Conservation (phyloP, 2,797 vertebrate genomes). For the Sebastes glaucus region DNA sequence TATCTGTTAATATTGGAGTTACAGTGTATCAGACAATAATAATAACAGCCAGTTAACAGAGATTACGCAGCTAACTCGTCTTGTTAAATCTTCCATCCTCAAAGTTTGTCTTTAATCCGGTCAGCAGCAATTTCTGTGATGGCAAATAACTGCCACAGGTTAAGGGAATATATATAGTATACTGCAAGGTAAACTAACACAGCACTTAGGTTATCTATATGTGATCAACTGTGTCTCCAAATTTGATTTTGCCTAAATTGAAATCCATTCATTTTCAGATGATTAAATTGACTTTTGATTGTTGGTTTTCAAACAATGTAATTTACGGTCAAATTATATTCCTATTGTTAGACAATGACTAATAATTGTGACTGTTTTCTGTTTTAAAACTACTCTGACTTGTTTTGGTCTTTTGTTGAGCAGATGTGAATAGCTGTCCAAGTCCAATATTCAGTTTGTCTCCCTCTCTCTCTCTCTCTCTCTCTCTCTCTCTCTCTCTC, state of each 20-base stretch:
- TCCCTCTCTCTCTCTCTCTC: background rate
- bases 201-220: background rate
- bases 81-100: background rate
- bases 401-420: slow-evolving; percentile 27
- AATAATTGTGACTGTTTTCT: background rate
- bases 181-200: background rate
- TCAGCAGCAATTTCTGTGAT: background rate
- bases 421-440: background rate
- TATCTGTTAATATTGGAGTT: background rate
- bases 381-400: slow-evolving; percentile 23
- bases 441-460: background rate
- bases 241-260: background rate
- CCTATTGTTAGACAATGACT: background rate
- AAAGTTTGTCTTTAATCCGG: background rate
- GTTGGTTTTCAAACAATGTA: background rate
- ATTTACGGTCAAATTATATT: background rate
- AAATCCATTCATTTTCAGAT: background rate
- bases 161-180: background rate
- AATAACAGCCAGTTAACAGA: background rate
- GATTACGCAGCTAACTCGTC: background rate
- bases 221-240: background rate
- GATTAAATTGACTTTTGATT: background rate
- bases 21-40: background rate
- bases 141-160: background rate
- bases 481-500: background rate